These are phyloP conservation scores for Tragelaphus eurycerus DNA, from an alignment of 2,797 vertebrate genomes.

Conservation along the genomic window DNA sequence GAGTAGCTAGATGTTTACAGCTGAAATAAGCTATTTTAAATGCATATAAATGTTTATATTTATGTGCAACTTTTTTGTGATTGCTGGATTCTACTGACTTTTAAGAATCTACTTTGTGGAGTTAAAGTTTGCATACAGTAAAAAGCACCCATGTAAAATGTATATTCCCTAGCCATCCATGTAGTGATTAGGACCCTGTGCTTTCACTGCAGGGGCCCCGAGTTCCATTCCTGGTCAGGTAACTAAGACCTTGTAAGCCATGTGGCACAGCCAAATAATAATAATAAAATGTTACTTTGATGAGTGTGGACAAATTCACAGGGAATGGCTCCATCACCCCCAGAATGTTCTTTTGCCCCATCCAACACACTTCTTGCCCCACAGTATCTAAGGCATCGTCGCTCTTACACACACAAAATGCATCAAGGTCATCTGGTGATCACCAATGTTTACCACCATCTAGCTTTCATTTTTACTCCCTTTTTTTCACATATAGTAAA, in stretches of 20 bases:
- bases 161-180: not conserved
- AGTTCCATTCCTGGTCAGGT: not conserved
- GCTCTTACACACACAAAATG: not conserved
- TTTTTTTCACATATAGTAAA: not conserved
- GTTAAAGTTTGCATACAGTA: not conserved
- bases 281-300: not conserved
- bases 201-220: not conserved
- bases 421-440: accelerated
- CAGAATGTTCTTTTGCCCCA: not conserved
- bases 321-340: not conserved
- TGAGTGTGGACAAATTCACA: not conserved
- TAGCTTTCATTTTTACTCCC: not conserved
- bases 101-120: not conserved
- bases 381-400: accelerated
- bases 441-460: not conserved
- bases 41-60: not conserved
- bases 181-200: not conserved
- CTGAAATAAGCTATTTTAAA: not conserved
- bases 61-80: not conserved
- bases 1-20: not conserved
- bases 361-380: not conserved
- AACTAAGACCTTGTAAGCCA: not conserved
- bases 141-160: not conserved
- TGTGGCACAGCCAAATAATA: not conserved
- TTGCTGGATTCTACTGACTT: not conserved